A percentile compares a stretch with the other conserved stretches of the same genome.
These are phyloP conservation scores for Molossus alvarezi DNA, from an alignment of 2,797 vertebrate genomes.

Conservation along the genomic window DNA sequence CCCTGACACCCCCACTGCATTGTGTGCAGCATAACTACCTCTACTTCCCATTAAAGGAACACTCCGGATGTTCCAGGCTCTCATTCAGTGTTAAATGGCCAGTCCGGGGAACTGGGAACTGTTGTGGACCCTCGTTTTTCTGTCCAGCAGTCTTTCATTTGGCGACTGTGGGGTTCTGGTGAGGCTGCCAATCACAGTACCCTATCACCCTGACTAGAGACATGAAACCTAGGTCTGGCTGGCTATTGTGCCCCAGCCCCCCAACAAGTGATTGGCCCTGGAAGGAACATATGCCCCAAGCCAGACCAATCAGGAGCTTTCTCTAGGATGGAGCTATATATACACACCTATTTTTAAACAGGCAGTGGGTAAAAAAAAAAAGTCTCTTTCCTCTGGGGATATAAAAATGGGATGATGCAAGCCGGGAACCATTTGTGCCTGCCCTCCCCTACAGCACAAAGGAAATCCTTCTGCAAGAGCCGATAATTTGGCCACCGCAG, in stretches of 20 bases:
- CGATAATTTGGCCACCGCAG: neutral
- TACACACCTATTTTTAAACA: neutral
- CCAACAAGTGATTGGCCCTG: neutral
- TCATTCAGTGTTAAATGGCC: neutral
- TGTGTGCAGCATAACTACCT: neutral
- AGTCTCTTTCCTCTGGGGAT: neutral
- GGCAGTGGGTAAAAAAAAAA: neutral
- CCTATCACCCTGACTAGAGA: neutral
- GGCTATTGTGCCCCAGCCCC: neutral
- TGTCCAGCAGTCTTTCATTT: neutral
- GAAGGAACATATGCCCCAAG: neutral
- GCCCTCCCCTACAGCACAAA: neutral
- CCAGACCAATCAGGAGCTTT: slow-evolving; percentile 31
- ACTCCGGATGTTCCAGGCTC: neutral
- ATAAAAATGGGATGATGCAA: neutral
- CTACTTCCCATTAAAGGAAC: neutral
- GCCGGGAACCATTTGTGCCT: neutral
- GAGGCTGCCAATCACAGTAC: neutral
- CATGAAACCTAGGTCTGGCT: neutral
- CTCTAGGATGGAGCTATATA: neutral
- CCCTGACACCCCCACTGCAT: neutral
- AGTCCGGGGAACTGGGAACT: neutral
- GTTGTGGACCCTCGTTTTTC: neutral
- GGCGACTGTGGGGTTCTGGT: neutral
- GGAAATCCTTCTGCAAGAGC: neutral